These are phyloP conservation scores for Pachydiplax longipennis DNA, from an alignment of 2,888 invertebrate species.

Conservation along the genomic window DNA sequence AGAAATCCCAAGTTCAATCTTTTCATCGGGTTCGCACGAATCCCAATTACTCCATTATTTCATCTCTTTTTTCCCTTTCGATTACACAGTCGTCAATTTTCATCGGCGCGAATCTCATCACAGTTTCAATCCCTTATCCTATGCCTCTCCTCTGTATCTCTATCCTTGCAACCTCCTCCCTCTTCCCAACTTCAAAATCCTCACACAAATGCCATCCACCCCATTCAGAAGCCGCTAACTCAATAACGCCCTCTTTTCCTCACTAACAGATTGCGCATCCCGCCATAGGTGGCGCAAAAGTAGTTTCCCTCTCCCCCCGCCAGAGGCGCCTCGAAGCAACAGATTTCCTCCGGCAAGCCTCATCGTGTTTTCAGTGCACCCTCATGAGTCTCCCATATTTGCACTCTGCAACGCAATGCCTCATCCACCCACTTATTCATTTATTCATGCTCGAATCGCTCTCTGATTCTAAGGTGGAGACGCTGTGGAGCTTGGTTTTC, in stretches of 20 bases:
- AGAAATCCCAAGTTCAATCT: background rate
- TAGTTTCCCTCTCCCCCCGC: slow-evolving; percentile 11
- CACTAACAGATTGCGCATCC: too few species aligned
- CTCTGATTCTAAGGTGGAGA: background rate
- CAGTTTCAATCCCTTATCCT: background rate
- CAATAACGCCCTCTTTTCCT: slow-evolving; percentile 5
- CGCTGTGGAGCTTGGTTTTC: background rate
- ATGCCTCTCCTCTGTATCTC: background rate
- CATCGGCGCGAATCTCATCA: background rate
- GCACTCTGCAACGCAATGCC: background rate
- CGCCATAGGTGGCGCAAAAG: background rate
- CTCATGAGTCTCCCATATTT: background rate
- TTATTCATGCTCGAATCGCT: background rate
- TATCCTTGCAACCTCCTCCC: background rate
- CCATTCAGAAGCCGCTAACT: slow-evolving; percentile 37
- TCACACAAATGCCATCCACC: slow-evolving; percentile 31
- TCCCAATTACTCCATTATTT: too few species aligned
- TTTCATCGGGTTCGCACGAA: too few species aligned
- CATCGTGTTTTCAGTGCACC: background rate
- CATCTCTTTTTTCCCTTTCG: background rate
- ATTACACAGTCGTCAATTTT: background rate
- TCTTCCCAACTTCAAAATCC: background rate
- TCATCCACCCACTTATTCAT: background rate
- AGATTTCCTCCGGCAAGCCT: background rate
- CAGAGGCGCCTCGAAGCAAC: slow-evolving; percentile 39